Base-by-base conservation (phyloP, 2,797 vertebrate genomes). In the Mus minutoides region DNA sequence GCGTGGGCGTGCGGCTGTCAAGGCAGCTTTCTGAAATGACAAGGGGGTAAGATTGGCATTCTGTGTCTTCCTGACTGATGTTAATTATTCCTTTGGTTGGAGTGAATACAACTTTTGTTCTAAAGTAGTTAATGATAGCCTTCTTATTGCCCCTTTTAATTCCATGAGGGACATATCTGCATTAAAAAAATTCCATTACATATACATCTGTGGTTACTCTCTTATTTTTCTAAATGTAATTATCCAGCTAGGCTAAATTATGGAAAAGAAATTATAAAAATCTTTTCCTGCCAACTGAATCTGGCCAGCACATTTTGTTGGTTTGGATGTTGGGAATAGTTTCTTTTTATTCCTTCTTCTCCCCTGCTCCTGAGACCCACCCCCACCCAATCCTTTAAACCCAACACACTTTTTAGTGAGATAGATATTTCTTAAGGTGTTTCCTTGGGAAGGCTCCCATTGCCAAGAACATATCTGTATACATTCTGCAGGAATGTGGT, bases 181-280 rank as follows among this genome's bases (percentile, higher is more conserved):
- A 3, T 71, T 97, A 64, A 26, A n/a, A 83, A 84, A 85, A 97
- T 78, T 95, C 67, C 80, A 90, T 80, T 97, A 89, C 85, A 76
- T 62, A 91, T 83, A 92, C 76, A 91, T 93, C 76, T 97, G 97
- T 88, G 89, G 71, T 95, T 97, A 91, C 78, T 91, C 78, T 95
- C 90, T 97, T 96, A 95, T 97, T 98, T 97, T 97, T 97, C 92
- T 92, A 97, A 96, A 93, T 96, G 86, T 90, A 97, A 97, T 98
- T 98, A 94, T 89, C 85, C 90, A 96, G 92, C 84, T 56, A 97
- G 96, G 86, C 60, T 96, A 97, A 97, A 96, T 83, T 94, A 64
- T 94, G 96, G 97, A 98, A 97, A 83, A 98, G 89, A 97, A 98
- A 97, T 96, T 95, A 96, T 58, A 97, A 97, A 94, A 98, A 94